Base-by-base conservation (phyloP, 2,888 invertebrate genomes). In the Macrosoma leucophasiata region DNA sequence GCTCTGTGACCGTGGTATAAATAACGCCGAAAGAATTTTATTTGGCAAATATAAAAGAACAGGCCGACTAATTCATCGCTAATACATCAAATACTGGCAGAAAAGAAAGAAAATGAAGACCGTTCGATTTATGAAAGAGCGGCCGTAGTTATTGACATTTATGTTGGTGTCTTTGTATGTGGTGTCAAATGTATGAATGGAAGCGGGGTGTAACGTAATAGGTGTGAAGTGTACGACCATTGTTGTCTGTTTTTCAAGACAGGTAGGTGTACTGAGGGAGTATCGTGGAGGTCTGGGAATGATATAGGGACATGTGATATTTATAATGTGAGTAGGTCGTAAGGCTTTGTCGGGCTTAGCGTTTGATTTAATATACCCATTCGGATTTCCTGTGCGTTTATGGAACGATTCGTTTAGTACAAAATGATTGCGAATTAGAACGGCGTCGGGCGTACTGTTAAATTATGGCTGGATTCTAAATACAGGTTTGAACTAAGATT, bases 221-320 rank as follows among this genome's bases (percentile, higher is more conserved):
- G 76, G 81, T 82, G 82, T 82, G 82, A 84, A 84, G 82, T 82
- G 76, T 73, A 62, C 48, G 34, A 29, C 61, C 52, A 70, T 81
- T 82, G 76, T 77, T 51, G 55, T 55, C 41, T 57, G 43, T 53
- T 55, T 54, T 58, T 55, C 52, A 49, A 56, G 63, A 63, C 71
- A 74, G 70, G 76, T 74, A 76, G 63, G 52, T n/a, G n/a, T n/a
- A n/a, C n/a, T 41, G 51, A 49, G 58, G 36, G 42, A 41, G 46
- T 47, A 42, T 57, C 54, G 45, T 48, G 56, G 58, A 56, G 56
- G 55, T 59, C 58, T 55, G 52, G 55, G 54, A 62, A 61, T 65
- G 58, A 59, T 62, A 50, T 55, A 52, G 50, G 50, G 57, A 58
- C 55, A 45, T 53, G 48, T 54, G 54, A 55, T 48, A 43, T 48